phyloP scores from a whole-genome alignment of 2,797 vertebrate genomes.

The Ibycter americanus region DNA sequence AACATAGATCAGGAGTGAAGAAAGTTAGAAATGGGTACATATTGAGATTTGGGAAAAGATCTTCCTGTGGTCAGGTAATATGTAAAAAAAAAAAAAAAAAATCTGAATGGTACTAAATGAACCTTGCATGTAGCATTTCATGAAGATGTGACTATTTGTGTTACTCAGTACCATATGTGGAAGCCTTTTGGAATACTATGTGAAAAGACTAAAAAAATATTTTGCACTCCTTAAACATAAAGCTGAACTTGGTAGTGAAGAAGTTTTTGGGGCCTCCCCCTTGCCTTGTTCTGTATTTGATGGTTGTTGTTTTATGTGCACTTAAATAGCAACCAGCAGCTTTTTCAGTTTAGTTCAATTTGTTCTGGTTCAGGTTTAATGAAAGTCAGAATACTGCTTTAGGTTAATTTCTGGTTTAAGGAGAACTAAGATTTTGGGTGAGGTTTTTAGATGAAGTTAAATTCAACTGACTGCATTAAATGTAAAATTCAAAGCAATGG shows the following conservation, averaged over 20 bases:
- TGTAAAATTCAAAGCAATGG: neutral
- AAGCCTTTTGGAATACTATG: neutral
- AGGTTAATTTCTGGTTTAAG: neutral
- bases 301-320: neutral
- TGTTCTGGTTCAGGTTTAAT: neutral
- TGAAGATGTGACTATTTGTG: neutral
- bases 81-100: neutral
- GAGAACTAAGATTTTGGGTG: neutral
- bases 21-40: neutral
- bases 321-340: neutral
- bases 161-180: neutral
- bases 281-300: neutral
- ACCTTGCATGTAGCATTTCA: neutral
- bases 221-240: neutral
- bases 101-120: neutral
- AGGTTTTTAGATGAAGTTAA: neutral
- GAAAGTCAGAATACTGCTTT: neutral
- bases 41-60: neutral
- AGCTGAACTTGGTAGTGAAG: neutral
- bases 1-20: neutral
- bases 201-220: neutral
- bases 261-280: neutral
- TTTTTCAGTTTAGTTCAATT: neutral
- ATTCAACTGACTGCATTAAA: neutral
- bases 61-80: neutral